These are phyloP conservation scores for Gallinago nigripennis DNA, from an alignment of 2,797 vertebrate species.

Conservation along the genomic window DNA sequence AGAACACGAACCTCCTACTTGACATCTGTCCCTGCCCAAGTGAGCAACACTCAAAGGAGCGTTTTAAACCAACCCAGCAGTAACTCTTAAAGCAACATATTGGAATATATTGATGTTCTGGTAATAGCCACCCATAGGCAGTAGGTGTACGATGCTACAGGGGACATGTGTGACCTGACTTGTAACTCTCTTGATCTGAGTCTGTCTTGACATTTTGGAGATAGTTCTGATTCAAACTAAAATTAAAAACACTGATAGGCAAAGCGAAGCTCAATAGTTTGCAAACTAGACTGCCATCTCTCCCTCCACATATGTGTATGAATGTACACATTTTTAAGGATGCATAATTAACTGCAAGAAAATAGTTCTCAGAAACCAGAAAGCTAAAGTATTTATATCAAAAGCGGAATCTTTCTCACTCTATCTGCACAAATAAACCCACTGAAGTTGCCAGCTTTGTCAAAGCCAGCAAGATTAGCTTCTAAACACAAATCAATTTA, in stretches of 20 bases:
- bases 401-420: constrained; percentile 43
- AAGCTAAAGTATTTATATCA: constrained; percentile 47
- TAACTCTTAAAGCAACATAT: background rate
- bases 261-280: constrained; percentile 10
- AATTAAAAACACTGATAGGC: background rate
- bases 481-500: constrained; percentile 40
- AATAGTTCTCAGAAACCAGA: constrained; percentile 44
- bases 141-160: background rate
- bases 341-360: constrained; percentile 50
- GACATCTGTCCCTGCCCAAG: background rate
- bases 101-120: background rate
- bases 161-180: background rate
- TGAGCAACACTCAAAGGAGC: background rate
- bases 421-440: constrained; percentile 40
- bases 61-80: background rate
- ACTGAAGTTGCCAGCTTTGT: constrained; percentile 49
- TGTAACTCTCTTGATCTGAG: background rate
- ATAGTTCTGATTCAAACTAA: constrained; percentile 8
- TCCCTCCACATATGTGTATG: constrained; percentile 17
- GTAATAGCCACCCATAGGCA: background rate
- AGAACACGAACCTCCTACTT: background rate
- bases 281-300: constrained; percentile 38
- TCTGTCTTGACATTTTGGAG: background rate
- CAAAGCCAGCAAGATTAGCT: constrained; percentile 36
- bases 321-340: constrained; percentile 36